Evolutionary conservation across 2,113 vertebrate species (phyloP).

Genomic region (Parus major): DNA sequence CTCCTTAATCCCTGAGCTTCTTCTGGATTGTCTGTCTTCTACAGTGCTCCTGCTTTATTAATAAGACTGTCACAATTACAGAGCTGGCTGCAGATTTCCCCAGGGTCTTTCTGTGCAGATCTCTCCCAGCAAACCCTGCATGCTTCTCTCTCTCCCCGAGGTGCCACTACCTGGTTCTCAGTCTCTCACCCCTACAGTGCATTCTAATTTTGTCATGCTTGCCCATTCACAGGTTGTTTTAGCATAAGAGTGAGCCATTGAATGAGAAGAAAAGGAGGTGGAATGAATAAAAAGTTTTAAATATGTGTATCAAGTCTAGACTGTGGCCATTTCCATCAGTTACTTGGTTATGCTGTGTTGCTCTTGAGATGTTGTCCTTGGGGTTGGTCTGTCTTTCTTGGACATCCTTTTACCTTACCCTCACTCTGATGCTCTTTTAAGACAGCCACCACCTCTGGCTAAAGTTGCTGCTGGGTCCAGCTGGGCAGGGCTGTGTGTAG

Average conservation of each 20-base stretch:
- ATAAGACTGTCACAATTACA: not conserved
- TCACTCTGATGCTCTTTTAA: not conserved
- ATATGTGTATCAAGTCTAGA: not conserved
- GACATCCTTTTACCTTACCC: not conserved
- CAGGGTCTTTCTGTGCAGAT: not conserved
- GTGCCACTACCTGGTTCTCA: not conserved
- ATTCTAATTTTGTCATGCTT: not conserved
- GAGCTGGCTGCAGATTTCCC: not conserved
- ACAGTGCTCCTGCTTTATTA: slow-evolving; percentile 10
- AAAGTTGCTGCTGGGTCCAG: not conserved
- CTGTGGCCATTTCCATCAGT: not conserved
- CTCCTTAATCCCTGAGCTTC: slow-evolving; percentile 13
- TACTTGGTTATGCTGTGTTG: not conserved
- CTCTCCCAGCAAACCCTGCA: not conserved
- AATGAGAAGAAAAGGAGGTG: not conserved
- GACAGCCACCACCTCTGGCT: not conserved
- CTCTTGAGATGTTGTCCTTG: not conserved
- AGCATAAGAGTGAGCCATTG: not conserved
- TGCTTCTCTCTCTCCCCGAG: not conserved
- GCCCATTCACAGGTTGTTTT: not conserved
- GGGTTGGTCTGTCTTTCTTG: not conserved
- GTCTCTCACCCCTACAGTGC: not conserved
- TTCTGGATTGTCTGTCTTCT: slow-evolving; percentile 8
- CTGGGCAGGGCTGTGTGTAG: not conserved
- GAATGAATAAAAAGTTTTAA: not conserved